Evolutionary conservation across 2,113 vertebrate species (phyloP), one percentile per base, ranked within the genome.

Genomic region (Microcebus murinus): DNA sequence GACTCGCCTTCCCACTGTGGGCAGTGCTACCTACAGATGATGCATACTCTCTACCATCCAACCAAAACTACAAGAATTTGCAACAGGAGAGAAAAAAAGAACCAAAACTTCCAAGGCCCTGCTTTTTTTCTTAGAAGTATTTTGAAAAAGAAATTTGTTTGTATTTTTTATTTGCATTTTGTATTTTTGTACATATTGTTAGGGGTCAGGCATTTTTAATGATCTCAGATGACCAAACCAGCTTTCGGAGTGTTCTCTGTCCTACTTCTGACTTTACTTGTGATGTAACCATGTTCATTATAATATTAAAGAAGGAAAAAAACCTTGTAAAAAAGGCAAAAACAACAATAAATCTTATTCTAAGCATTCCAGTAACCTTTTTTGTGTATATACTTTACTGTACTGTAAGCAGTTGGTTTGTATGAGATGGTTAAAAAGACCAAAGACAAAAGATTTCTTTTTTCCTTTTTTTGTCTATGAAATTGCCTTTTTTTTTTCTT

Each of bases 191-290:
- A 29, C 29, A 31, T 65, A 65, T 65, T 65, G 63, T 99, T 99
- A 98, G 20, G 98, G 98, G 98, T 98, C 98, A 93, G 97, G 98
- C 98, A 98, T 99, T 99, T 99, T 98, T 97, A 98, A 48, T 98
- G 98, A 99, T 99, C 98, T 99, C 98, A 96, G 98, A 98, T 97
- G 98, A 99, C 98, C 36, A 57, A 36, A 39, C 23, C 98, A 95
- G 98, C 98, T 98, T 99, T 98, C 98, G 98, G 98, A 98, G 98
- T 98, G 97, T 98, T 50, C 96, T 97, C 93, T 88, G 92, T 98
- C 91, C 96, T 95, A 97, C 98, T 98, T 99, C 98, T 98, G 98
- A 99, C 99, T 99, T 99, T 98, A 99, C 98, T 98, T 99, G 27
- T 31, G 29, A 11, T 65, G 63, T 65, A 10, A 65, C 27, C 63